A percentile compares a stretch with the other conserved stretches of the same genome.
Evolutionary conservation across 2,797 vertebrate genomes (phyloP).

Genomic region (Hafferia zeledoni): DNA sequence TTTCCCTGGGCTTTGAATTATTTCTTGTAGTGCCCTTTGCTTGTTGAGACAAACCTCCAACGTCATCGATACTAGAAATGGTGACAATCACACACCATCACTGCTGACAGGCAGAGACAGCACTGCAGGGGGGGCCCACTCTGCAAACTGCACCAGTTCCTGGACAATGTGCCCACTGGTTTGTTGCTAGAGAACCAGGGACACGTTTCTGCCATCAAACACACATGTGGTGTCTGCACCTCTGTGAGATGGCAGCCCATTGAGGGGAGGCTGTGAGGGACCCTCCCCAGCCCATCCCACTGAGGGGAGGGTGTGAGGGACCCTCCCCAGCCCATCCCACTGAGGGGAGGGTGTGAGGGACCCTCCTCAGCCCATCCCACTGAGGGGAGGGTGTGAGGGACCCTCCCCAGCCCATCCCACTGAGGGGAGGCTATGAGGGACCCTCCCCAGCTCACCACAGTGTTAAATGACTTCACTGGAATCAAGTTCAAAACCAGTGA

Average conservation of each 20-base stretch:
- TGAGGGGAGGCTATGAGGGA: too few relatives aligned
- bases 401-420: too few relatives aligned
- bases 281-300: too few relatives aligned
- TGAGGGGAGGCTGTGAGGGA: too few relatives aligned
- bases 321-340: neutral
- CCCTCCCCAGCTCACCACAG: neutral
- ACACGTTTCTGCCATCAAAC: conserved; percentile 44
- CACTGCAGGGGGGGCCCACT: neutral
- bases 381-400: too few relatives aligned
- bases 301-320: too few relatives aligned
- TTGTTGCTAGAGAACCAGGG: conserved; percentile 50
- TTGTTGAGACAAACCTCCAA: neutral
- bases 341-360: neutral
- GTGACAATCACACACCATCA: neutral
- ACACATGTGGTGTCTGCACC: conserved; percentile 20
- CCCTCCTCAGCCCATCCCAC: neutral
- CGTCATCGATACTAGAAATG: neutral
- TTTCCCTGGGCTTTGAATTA: neutral
- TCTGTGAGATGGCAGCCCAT: neutral
- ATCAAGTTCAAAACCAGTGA: neutral
- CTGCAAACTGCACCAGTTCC: neutral
- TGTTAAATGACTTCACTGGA: neutral
- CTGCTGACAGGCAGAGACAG: neutral
- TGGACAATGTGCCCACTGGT: neutral
- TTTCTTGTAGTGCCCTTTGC: neutral